These are phyloP conservation scores for Penaeus chinensis DNA, from an alignment of 1,140 invertebrate species.

Conservation along the genomic window DNA sequence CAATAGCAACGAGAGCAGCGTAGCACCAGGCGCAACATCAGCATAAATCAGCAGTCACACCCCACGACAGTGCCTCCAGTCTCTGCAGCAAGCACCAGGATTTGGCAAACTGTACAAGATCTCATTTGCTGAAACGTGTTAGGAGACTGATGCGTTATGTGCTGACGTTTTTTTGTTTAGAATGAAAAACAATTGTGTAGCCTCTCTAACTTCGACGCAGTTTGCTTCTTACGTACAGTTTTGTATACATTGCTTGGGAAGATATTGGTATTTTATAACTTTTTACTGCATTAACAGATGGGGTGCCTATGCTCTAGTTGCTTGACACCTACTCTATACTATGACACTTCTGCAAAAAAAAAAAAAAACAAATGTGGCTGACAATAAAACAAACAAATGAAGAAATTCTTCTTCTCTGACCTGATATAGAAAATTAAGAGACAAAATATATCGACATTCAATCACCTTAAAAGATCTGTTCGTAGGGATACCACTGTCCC, in stretches of 20 bases:
- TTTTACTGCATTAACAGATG: slow-evolving; percentile 24
- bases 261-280: slow-evolving; percentile 14
- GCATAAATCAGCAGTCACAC: slow-evolving; percentile 4
- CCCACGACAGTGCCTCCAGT: slow-evolving; percentile 26
- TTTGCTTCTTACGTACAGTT: slow-evolving; percentile 32
- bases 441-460: background rate
- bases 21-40: slow-evolving; percentile 2
- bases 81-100: slow-evolving; percentile 24
- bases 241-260: slow-evolving; percentile 9
- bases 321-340: slow-evolving; percentile 10
- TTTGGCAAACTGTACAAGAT: slow-evolving; percentile 37
- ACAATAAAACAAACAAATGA: no score
- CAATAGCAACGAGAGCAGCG: background rate
- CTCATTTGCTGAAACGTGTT: slow-evolving; percentile 37
- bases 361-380: background rate
- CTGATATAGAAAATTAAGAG: slow-evolving; percentile 4
- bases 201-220: slow-evolving; percentile 34
- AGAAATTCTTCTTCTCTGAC: no score
- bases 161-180: slow-evolving; percentile 23
- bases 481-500: background rate
- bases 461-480: background rate
- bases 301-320: slow-evolving; percentile 20
- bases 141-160: slow-evolving; percentile 34
- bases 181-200: slow-evolving; percentile 15
- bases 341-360: slow-evolving; percentile 2